Base-by-base conservation (phyloP, 2,797 vertebrate species). In the Pseudochirops cupreus region DNA sequence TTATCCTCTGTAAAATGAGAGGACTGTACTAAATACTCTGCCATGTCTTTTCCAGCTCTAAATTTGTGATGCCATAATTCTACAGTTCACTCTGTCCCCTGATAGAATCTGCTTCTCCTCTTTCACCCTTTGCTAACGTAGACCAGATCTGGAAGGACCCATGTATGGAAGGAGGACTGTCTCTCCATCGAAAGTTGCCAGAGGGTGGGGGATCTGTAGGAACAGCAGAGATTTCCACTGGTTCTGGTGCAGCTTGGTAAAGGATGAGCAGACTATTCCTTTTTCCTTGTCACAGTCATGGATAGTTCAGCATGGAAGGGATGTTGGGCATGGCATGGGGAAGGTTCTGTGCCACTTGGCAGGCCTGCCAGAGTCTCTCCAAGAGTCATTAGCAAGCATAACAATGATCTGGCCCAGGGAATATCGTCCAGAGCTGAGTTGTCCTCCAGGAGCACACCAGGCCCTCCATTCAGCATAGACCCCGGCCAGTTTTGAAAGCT, bases 101-200 rank as follows among this genome's bases (percentile, higher is more conserved):
- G 5, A 39, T 6, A 74, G 16, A 74, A 0, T 3, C n/a, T 74
- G 14, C 18, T 21, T 74, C 4, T 13, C 28, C n/a, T 16, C n/a
- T 74, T 74, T 74, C 16, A 74, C n/a, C n/a, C n/a, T 74, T 24
- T 39, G 67, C 16, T 18, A 7, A 39, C 24, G 67, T 39, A 39
- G n/a, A 74, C 0, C n/a, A 39, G 62, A 39, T 67, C 14, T 16
- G 33, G 16, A 67, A 67, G 62, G 62, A 67, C 16, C n/a, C 16
- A 0, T 0, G 13, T 16, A 18, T n/a, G 39, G n/a, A n/a, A 74
- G 2, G 2, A n/a, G n/a, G n/a, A 39, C 67, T 74, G n/a, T 1
- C 7, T 16, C n/a, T 46, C 67, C 21, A 9, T 46, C 18, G n/a
- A 74, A n/a, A 74, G n/a, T 82, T 39, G n/a, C 18, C 67, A 39